Conservation (phyloP, 2,888 invertebrate genomes). For the Lycophotia porphyrea region DNA sequence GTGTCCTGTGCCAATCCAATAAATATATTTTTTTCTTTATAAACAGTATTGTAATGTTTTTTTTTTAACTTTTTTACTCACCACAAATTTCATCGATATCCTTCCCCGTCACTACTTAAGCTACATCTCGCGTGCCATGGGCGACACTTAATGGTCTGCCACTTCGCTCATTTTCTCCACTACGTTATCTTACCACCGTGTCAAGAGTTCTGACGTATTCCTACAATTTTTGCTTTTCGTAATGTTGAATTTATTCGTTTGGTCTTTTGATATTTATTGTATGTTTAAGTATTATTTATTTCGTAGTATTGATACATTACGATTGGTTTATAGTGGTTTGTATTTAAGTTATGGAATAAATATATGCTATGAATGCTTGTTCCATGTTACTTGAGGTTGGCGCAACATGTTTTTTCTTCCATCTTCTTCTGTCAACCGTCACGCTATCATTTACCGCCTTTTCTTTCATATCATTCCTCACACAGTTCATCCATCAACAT, state of each 20-base stretch:
- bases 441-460: too few species aligned
- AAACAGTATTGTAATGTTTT: neutral
- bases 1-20: neutral
- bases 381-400: too few species aligned
- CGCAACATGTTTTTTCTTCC: too few species aligned
- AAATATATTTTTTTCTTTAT: neutral
- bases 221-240: slow-evolving; percentile 71
- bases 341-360: neutral
- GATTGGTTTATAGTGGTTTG: neutral
- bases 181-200: slow-evolving; percentile 80
- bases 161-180: slow-evolving; percentile 83
- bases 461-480: too few species aligned
- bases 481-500: too few species aligned
- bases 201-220: slow-evolving; percentile 75
- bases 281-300: neutral
- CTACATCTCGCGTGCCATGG: slow-evolving; percentile 71
- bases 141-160: slow-evolving; percentile 83
- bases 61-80: neutral
- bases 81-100: slow-evolving; percentile 35
- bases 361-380: too few species aligned
- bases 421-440: too few species aligned
- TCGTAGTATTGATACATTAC: neutral
- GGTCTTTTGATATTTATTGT: neutral
- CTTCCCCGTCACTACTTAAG: slow-evolving; percentile 55
- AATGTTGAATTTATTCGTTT: slow-evolving; percentile 25